Evolutionary conservation across 2,113 vertebrate genomes (phyloP).

Genomic region (Hyperoodon ampullatus): DNA sequence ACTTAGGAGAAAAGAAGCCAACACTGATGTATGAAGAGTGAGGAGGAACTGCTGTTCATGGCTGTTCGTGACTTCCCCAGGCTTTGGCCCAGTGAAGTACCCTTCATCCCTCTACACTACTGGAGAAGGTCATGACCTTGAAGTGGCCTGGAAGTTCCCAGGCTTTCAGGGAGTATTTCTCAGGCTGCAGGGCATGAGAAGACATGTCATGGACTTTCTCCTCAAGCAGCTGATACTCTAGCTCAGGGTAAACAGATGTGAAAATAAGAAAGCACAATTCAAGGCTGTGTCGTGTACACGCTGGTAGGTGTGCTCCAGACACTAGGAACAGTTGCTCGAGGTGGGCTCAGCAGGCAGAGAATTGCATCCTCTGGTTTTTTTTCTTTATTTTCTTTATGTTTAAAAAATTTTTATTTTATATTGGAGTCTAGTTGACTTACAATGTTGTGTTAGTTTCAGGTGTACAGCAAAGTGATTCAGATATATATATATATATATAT

Average conservation of each 20-base stretch:
- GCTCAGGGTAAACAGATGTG: neutral
- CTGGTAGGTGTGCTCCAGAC: neutral
- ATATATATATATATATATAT: too few relatives aligned
- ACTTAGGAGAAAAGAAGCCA: neutral
- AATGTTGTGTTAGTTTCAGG: too few relatives aligned
- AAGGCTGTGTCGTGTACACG: rapidly evolving
- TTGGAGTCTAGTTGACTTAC: too few relatives aligned
- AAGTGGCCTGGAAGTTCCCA: neutral
- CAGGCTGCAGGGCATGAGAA: neutral
- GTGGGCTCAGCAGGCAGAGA: neutral
- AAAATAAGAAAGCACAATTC: neutral
- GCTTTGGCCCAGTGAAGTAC: neutral
- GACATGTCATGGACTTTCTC: neutral
- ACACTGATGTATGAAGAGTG: neutral
- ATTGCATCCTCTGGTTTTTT: neutral
- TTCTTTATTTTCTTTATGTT: too few relatives aligned
- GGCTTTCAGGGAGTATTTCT: neutral
- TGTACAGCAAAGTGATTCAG: too few relatives aligned
- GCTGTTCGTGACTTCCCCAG: neutral
- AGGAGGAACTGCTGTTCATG: neutral
- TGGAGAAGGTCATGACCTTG: neutral
- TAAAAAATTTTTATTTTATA: too few relatives aligned
- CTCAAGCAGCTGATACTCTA: neutral
- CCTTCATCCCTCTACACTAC: neutral
- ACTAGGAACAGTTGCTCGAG: neutral